phyloP scores from a whole-genome alignment of 1,140 invertebrate genomes.

The Triops longicaudatus region DNA sequence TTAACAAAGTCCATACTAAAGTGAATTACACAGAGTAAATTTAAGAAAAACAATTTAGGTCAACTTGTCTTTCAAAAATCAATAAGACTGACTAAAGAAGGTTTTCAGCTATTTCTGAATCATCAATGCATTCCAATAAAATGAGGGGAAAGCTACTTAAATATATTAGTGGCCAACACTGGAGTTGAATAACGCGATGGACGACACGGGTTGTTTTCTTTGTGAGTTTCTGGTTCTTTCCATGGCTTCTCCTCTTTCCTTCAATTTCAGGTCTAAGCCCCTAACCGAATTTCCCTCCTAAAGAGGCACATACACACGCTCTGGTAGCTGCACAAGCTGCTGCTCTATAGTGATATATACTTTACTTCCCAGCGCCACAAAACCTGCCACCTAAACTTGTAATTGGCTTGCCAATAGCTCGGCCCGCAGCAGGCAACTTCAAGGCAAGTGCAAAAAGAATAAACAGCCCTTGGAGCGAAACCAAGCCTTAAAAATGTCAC shows the following conservation, averaged over 20 bases:
- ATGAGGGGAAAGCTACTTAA: too few relatives aligned
- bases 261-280: neutral
- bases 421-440: neutral
- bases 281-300: neutral
- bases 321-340: neutral
- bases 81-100: too few relatives aligned
- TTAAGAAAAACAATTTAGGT: too few relatives aligned
- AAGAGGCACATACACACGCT: neutral
- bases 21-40: too few relatives aligned
- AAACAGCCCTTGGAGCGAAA: neutral
- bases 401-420: slow-evolving; percentile 11
- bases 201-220: too few relatives aligned
- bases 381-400: neutral
- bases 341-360: neutral
- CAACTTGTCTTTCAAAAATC: too few relatives aligned
- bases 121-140: too few relatives aligned
- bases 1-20: too few relatives aligned
- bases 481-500: neutral
- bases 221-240: too few relatives aligned
- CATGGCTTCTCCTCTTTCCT: neutral
- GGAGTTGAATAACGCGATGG: too few relatives aligned
- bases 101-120: too few relatives aligned
- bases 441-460: neutral
- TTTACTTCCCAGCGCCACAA: neutral
- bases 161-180: too few relatives aligned